A percentile compares a stretch with the other conserved stretches of the same genome.
Evolutionary conservation across 1,140 invertebrate species (phyloP).

Genomic region (Heterodera carotae): DNA sequence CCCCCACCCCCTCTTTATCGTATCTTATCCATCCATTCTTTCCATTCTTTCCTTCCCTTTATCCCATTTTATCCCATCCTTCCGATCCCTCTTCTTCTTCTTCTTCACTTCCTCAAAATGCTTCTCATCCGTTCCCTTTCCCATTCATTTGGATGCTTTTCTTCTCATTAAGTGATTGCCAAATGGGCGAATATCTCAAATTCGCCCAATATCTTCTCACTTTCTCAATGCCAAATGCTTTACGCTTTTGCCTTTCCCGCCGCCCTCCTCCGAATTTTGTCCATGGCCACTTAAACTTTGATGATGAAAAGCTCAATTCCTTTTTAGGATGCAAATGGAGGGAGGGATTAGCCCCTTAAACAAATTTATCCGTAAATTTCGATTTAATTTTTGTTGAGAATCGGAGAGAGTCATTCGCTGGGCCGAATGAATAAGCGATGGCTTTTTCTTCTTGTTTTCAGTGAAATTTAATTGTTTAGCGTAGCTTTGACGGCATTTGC

Average conservation of each 20-base stretch:
- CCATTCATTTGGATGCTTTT: background rate
- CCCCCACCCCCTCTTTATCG: background rate
- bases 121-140: background rate
- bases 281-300: background rate
- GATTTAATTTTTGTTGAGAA: too few species aligned
- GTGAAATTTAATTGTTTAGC: too few species aligned
- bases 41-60: background rate
- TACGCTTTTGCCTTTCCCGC: background rate
- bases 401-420: too few species aligned
- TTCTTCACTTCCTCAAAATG: background rate
- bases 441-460: too few species aligned
- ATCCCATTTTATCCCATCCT: background rate
- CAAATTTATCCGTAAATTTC: too few species aligned
- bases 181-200: background rate
- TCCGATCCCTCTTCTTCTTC: background rate
- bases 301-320: background rate
- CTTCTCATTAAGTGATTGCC: constrained; percentile 1
- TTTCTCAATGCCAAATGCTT: background rate
- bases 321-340: background rate
- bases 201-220: background rate
- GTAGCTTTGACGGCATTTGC: too few species aligned
- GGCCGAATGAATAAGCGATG: too few species aligned
- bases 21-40: background rate
- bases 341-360: background rate
- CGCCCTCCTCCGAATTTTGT: too few species aligned